These are phyloP conservation scores for Threskiornis aethiopicus DNA, from an alignment of 2,797 vertebrate genomes.

Conservation along the genomic window DNA sequence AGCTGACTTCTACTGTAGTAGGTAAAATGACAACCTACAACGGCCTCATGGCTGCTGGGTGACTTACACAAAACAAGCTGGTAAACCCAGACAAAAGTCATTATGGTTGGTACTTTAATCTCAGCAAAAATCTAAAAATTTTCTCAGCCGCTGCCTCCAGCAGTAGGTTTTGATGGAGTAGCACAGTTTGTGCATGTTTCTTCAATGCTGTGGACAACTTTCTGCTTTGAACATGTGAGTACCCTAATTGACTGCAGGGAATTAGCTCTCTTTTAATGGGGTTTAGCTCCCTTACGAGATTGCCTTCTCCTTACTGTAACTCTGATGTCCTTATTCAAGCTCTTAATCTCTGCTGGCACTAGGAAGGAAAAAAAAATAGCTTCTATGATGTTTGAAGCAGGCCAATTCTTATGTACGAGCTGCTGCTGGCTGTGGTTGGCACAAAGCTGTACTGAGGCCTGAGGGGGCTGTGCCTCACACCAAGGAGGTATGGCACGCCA, in stretches of 20 bases:
- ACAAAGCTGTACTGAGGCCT: not conserved
- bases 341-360: not conserved
- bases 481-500: rapidly evolving
- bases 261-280: not conserved
- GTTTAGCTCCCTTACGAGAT: not conserved
- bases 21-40: not conserved
- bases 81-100: not conserved
- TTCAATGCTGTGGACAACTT: not conserved
- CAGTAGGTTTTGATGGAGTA: not conserved
- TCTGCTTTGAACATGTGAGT: not conserved
- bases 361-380: not conserved
- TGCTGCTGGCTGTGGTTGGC: not conserved
- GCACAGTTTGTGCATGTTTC: not conserved
- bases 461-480: not conserved
- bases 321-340: not conserved
- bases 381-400: not conserved
- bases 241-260: not conserved
- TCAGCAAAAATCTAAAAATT: not conserved
- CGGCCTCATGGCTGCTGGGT: not conserved
- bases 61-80: not conserved
- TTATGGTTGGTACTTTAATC: not conserved
- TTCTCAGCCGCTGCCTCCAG: not conserved
- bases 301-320: not conserved
- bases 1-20: not conserved
- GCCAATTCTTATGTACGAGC: not conserved